Conservation (phyloP, 2,113 vertebrate genomes). For the Paedocypris sp. region DNA sequence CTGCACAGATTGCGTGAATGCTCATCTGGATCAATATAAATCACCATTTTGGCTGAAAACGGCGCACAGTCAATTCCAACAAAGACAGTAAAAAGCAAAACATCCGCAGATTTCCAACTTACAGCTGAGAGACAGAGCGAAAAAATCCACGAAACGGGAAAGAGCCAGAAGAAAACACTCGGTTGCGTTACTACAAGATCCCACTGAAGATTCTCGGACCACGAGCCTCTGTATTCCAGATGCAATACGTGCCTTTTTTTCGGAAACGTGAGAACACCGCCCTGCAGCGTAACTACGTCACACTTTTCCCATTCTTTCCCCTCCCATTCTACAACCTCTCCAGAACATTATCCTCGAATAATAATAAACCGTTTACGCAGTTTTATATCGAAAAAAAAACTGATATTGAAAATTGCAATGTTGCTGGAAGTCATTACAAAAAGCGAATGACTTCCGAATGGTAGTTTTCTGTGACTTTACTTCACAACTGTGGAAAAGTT, state of each 20-base stretch:
- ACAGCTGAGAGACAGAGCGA: slow-evolving; percentile 35
- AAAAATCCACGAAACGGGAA: slow-evolving; percentile 28
- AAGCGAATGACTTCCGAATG: too few species aligned
- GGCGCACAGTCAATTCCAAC: background rate
- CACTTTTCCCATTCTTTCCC: slow-evolving; percentile 20
- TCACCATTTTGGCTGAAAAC: background rate
- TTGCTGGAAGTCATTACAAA: too few species aligned
- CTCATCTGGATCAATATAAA: too few species aligned
- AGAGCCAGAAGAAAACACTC: slow-evolving; percentile 31
- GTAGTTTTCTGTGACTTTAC: too few species aligned
- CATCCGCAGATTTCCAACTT: slow-evolving; percentile 47
- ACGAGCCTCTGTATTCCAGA: slow-evolving; percentile 59
- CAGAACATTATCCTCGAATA: too few species aligned
- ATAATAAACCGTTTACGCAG: too few species aligned
- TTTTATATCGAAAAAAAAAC: too few species aligned
- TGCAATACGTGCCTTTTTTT: slow-evolving; percentile 49
- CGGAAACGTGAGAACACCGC: slow-evolving; percentile 60
- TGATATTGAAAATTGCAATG: too few species aligned
- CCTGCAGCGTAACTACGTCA: slow-evolving; percentile 60
- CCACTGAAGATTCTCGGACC: slow-evolving; percentile 43
- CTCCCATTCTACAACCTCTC: background rate
- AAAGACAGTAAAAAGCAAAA: background rate
- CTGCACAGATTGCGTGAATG: too few species aligned
- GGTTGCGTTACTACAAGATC: slow-evolving; percentile 27
- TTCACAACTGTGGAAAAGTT: too few species aligned